phyloP scores from a whole-genome alignment of 2,113 vertebrate species.

The Mesoclemmys tuberculata region DNA sequence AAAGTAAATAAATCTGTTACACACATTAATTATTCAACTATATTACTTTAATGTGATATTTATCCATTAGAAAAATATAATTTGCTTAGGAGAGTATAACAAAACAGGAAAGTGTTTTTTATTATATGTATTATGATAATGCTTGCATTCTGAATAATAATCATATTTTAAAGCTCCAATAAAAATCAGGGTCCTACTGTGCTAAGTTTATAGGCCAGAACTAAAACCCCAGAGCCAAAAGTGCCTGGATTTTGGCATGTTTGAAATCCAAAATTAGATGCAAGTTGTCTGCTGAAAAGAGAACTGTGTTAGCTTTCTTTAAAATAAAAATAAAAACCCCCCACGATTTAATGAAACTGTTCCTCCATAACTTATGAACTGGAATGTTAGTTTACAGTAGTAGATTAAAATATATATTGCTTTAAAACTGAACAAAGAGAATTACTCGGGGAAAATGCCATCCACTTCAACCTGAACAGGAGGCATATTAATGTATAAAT shows the following conservation, averaged over 20 bases:
- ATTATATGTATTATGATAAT: neutral
- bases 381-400: fast-evolving
- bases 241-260: fast-evolving
- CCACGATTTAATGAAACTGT: neutral
- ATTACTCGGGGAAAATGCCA: neutral
- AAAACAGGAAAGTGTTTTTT: neutral
- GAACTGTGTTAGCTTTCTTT: neutral
- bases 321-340: too few species aligned
- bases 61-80: neutral
- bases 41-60: neutral
- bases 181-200: neutral
- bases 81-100: neutral
- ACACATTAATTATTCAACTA: neutral
- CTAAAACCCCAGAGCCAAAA: neutral
- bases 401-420: neutral
- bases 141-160: neutral
- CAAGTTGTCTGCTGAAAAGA: neutral
- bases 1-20: neutral
- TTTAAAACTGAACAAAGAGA: neutral
- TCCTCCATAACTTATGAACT: fast-evolving
- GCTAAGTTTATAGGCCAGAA: neutral
- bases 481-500: neutral
- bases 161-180: neutral
- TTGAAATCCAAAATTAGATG: neutral
- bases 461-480: neutral